Conservation (phyloP, 2,888 invertebrate species). For the Corbicula japonica region DNA sequence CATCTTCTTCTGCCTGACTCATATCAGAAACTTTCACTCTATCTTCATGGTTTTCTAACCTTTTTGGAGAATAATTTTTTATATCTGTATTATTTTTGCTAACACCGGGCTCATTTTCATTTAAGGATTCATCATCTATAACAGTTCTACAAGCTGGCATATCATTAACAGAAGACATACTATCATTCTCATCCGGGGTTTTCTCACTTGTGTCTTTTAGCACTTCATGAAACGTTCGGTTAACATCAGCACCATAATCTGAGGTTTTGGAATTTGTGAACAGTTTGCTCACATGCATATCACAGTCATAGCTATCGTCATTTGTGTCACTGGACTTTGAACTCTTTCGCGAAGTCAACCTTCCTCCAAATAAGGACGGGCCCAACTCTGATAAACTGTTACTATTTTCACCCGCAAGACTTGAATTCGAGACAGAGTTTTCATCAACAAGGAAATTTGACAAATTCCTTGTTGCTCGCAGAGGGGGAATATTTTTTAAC, state of each 20-base stretch:
- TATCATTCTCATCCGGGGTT: background rate
- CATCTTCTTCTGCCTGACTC: too few species aligned
- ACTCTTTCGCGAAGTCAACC: conserved; percentile 26
- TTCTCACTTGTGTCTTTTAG: conserved; percentile 11
- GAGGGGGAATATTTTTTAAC: conserved; percentile 57
- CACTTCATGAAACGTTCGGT: conserved; percentile 19
- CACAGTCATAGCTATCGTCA: conserved; percentile 64
- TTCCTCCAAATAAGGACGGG: conserved; percentile 35
- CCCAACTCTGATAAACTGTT: conserved; percentile 48
- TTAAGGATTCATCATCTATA: background rate
- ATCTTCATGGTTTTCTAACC: conserved; percentile 12
- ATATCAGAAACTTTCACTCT: background rate
- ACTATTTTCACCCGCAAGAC: conserved; percentile 51
- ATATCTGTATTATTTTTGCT: background rate
- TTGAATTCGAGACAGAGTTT: conserved; percentile 61
- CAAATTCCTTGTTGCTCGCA: conserved; percentile 54
- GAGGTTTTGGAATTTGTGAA: conserved; percentile 45
- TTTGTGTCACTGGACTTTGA: conserved; percentile 56
- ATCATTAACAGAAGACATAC: background rate
- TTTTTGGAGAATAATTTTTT: conserved; percentile 2
- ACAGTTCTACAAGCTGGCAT: background rate
- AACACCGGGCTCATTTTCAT: conserved; percentile 1
- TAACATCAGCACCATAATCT: conserved; percentile 21
- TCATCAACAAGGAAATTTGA: conserved; percentile 55
- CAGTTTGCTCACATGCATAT: conserved; percentile 51